Evolutionary conservation across 2,113 vertebrate genomes (phyloP), one percentile per base, ranked within the genome.

Genomic region (Hystrix cristata): DNA sequence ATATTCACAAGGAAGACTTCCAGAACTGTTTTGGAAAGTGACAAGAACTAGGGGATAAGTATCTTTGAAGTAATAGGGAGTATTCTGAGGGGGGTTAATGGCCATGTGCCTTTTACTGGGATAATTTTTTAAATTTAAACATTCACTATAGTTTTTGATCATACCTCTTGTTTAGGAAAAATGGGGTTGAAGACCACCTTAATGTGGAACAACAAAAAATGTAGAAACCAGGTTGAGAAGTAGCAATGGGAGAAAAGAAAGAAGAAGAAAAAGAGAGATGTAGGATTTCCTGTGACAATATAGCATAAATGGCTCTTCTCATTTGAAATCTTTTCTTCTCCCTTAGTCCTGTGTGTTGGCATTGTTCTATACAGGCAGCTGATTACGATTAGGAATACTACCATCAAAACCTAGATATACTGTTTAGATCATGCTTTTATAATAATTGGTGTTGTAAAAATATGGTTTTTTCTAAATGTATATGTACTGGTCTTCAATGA

Each of bases 401-500:
- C 65, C 65, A 67, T 34, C 65, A 67, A 67, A 34, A 67, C 5
- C 65, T 15, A 67, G 65, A 13, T 74, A 25, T 74, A 21, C 38
- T 43, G 5, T 25, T 43, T 38, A 46, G 46, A 46, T 38, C 65
- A 31, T 14, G 31, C 18, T 94, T 81, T 90, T 48, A 59, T 57
- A 72, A 86, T 86, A 90, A 86, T 3, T 14, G 64, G 18, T 72
- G 2, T 69, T 93, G 25, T 78, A 86, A 74, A 84, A 80, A 34
- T 51, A 65, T 12, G 31, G 14, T 57, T 76, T 91, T n/a, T 62
- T 71, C 46, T 53, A 82, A 81, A 27, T 18, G 12, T 18, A 34
- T 19, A 34, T 67, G 43, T 87, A n/a, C 31, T 64, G 14, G 65
- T 82, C 87, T 91, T 91, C 82, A 87, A 60, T 74, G 74, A 87